These are phyloP conservation scores for Taphrorychus bicolor DNA, from an alignment of 2,888 invertebrate genomes.

Conservation along the genomic window DNA sequence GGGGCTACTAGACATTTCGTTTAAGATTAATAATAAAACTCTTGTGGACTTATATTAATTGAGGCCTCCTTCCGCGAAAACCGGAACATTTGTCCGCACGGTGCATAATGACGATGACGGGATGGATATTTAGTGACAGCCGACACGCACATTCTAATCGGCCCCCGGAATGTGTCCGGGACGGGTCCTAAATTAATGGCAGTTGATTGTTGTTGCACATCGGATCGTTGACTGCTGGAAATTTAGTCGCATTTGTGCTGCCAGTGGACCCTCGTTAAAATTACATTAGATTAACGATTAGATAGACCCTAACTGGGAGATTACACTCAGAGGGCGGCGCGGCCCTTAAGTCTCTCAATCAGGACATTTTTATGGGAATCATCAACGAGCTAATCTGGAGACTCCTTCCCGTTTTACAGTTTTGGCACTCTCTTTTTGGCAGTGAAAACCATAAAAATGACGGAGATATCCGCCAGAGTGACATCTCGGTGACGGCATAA, in stretches of 20 bases:
- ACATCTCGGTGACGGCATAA: no score
- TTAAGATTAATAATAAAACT: neutral
- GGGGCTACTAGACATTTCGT: neutral
- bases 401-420: no score
- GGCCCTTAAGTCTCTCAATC: no score
- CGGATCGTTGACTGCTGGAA: slow-evolving; percentile 12
- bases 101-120: slow-evolving; percentile 16
- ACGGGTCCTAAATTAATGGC: slow-evolving; percentile 26
- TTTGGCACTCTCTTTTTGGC: no score
- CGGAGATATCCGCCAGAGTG: no score
- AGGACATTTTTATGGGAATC: no score
- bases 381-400: no score
- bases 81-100: slow-evolving; percentile 9
- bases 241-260: slow-evolving; percentile 8
- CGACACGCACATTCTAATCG: slow-evolving; percentile 27
- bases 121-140: slow-evolving; percentile 27
- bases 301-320: neutral
- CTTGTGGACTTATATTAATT: neutral
- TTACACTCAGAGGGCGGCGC: neutral
- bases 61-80: neutral
- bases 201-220: slow-evolving; percentile 27
- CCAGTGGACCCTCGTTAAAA: slow-evolving; percentile 4
- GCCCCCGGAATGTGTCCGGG: slow-evolving; percentile 15
- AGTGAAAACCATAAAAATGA: no score
- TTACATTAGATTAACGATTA: slow-evolving; percentile 4